Evolutionary conservation across 1,140 invertebrate species (phyloP).

Genomic region (Drosophila parvula): DNA sequence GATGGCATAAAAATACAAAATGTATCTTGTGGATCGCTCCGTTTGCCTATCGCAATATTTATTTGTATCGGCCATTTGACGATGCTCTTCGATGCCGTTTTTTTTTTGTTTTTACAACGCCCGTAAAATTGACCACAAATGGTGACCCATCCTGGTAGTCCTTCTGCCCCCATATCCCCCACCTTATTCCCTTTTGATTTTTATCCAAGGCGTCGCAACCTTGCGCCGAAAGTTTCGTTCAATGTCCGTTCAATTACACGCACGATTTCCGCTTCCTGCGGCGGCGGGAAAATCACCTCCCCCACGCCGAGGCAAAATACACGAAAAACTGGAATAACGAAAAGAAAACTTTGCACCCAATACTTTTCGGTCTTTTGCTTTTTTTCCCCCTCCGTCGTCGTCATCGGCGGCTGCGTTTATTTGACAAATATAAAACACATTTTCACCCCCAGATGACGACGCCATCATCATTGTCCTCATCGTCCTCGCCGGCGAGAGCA

Average conservation of each 20-base stretch:
- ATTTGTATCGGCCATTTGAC: slow-evolving; percentile 47
- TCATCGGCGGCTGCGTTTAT: slow-evolving; percentile 63
- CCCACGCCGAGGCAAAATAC: slow-evolving; percentile 18
- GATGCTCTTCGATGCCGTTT: slow-evolving; percentile 48
- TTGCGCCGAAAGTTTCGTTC: slow-evolving; percentile 69
- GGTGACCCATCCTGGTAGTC: slow-evolving; percentile 14
- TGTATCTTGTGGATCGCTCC: slow-evolving; percentile 29
- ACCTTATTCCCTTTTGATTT: neutral
- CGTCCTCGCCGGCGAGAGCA: slow-evolving; percentile 28
- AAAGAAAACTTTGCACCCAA: slow-evolving; percentile 38
- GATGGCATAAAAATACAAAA: slow-evolving; percentile 45
- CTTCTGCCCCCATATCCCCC: neutral
- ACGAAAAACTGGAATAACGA: slow-evolving; percentile 24
- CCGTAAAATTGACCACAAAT: slow-evolving; percentile 78
- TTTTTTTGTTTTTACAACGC: slow-evolving; percentile 73
- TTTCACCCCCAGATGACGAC: slow-evolving; percentile 67
- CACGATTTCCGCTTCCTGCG: slow-evolving; percentile 78
- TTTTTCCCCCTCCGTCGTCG: neutral
- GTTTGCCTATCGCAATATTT: slow-evolving; percentile 48
- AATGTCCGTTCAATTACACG: slow-evolving; percentile 80
- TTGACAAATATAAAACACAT: slow-evolving; percentile 80
- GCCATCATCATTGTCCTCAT: slow-evolving; percentile 40
- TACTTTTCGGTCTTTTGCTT: slow-evolving; percentile 39
- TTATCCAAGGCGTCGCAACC: slow-evolving; percentile 35
- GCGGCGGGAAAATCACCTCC: slow-evolving; percentile 26